Base-by-base conservation (phyloP, 2,797 vertebrate species). In the Cygnus olor region DNA sequence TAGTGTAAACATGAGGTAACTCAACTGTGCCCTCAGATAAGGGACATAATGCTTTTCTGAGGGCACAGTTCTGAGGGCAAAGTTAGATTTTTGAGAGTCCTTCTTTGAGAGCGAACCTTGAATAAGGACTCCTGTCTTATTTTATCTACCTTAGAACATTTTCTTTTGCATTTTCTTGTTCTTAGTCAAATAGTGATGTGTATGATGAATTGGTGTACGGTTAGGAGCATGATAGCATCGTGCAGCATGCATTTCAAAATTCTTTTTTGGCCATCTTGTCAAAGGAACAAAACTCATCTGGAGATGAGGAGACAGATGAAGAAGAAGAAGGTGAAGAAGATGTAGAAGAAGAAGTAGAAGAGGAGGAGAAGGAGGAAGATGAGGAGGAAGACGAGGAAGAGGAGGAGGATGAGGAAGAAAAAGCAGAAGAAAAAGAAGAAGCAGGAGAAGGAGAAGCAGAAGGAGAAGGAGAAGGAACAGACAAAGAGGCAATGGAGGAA, bases 221-320 rank as follows among this genome's bases (percentile, higher is more conserved):
- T 88, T 38, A 80, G 18, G 27, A 86, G 42, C 2, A 8, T 47
- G 25, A 27, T 65, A 64, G 24, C 18, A 42, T 45, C 90, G 16
- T 86, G 63, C 45, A 82, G 11, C 25, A 30, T 30, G 30, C 60
- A 44, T 77, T 89, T 92, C 57, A 84, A 90, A 94, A 76, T 80
- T 47, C 11, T 76, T 6, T 96, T 82, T 85, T 86, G 94, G 94
- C 69, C 86, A 58, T 96, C 96, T 96, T 97, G 40, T 96, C 81
- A 88, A 93, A 98, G 98, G 95, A 95, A 91, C 72, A 85, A 30
- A 86, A 88, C 53, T 74, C 54, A 27, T 94, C n/a, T 70, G 81
- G 93, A 88, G 79, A 64, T 64, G 95, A 96, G 90, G 94, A 94
- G n/a, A 93, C 80, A 44, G 88, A 85, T 82, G 84, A 79, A 63